These are phyloP conservation scores for Micromesistius poutassou DNA, from an alignment of 2,797 vertebrate genomes.

Conservation along the genomic window DNA sequence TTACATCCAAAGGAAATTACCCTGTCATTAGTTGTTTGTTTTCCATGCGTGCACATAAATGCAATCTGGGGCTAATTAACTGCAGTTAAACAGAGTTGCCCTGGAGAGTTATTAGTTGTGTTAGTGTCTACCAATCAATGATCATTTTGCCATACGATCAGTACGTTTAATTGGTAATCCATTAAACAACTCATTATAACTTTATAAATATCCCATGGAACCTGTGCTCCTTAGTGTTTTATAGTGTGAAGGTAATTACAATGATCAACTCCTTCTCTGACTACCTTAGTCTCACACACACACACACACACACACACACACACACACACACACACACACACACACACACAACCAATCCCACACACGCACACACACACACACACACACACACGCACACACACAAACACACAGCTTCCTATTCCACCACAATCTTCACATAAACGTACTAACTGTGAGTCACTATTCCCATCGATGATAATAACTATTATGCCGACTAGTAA, in stretches of 20 bases:
- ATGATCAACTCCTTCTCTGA: neutral
- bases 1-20: slow-evolving; percentile 6
- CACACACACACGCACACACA: too few species aligned
- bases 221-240: neutral
- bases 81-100: neutral
- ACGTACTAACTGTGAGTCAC: neutral
- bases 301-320: neutral
- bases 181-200: slow-evolving; percentile 1
- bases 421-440: neutral
- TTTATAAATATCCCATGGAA: neutral
- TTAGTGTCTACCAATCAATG: neutral
- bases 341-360: neutral
- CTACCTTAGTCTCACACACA: neutral
- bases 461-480: neutral
- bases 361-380: too few species aligned
- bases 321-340: too few species aligned
- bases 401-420: neutral
- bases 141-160: neutral
- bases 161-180: neutral
- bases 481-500: neutral
- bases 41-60: neutral
- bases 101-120: neutral
- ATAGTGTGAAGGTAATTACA: neutral
- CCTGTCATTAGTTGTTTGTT: slow-evolving; percentile 4
- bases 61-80: neutral